phyloP scores from a whole-genome alignment of 2,113 vertebrate genomes.

The Tenrec ecaudatus region DNA sequence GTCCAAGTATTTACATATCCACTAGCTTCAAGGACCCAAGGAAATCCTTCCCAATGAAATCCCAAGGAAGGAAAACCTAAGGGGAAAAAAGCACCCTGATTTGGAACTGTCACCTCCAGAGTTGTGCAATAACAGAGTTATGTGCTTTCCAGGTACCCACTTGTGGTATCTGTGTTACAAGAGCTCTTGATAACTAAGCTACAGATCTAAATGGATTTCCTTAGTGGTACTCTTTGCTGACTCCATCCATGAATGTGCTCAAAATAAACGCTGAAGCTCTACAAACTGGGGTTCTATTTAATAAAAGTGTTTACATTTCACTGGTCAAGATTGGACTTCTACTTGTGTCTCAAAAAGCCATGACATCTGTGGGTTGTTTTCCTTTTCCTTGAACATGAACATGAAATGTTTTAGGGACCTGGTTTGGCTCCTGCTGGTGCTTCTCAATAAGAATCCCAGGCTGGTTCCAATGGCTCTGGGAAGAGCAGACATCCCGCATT shows the following conservation, averaged over 20 bases:
- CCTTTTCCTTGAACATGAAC: background rate
- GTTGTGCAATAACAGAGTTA: background rate
- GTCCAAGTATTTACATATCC: background rate
- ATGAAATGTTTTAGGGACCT: background rate
- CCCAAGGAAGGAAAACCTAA: background rate
- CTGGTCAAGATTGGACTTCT: background rate
- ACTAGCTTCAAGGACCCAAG: background rate
- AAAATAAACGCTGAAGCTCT: background rate
- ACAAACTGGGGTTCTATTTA: background rate
- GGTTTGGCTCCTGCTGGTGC: background rate
- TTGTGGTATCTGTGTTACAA: background rate
- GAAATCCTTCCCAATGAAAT: too few relatives aligned
- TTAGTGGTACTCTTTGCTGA: background rate
- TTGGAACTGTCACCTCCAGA: background rate
- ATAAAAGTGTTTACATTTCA: background rate
- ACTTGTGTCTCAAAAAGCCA: background rate
- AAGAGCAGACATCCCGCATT: slow-evolving; percentile 47
- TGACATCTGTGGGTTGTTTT: background rate
- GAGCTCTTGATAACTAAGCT: background rate
- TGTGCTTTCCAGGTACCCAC: background rate
- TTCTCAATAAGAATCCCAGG: slow-evolving; percentile 45
- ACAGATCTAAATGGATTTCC: background rate
- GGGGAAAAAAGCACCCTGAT: background rate
- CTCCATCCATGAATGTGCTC: background rate
- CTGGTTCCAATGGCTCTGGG: slow-evolving; percentile 1